Evolutionary conservation across 1,140 invertebrate genomes (phyloP).

Genomic region (Rhopalosiphum maidis): DNA sequence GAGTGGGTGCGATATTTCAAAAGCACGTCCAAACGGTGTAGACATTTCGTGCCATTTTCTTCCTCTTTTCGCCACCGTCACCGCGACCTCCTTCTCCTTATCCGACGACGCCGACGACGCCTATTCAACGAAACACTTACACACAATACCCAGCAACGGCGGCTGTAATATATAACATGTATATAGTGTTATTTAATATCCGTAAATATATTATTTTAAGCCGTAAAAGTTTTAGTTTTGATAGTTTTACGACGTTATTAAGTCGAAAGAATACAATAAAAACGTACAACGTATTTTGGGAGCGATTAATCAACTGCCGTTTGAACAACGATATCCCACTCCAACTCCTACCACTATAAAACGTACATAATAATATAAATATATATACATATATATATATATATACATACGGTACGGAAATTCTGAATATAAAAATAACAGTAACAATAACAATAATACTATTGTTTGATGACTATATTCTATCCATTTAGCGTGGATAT

Average conservation of each 20-base stretch:
- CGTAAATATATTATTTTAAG: constrained; percentile 47
- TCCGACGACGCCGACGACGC: not conserved
- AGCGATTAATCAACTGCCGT: constrained; percentile 2
- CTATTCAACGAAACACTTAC: constrained; percentile 22
- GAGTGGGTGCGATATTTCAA: constrained; percentile 43
- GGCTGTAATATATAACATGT: constrained; percentile 14
- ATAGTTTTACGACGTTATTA: constrained; percentile 51
- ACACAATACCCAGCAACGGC: not conserved
- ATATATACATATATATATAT: not conserved
- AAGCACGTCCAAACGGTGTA: constrained; percentile 46
- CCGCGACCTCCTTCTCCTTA: not conserved
- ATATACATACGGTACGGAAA: not conserved
- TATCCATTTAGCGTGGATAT: not conserved
- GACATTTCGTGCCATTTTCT: constrained; percentile 11
- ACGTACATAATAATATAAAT: not conserved
- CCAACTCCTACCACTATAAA: not conserved
- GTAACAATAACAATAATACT: constrained; percentile 2
- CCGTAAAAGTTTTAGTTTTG: constrained; percentile 48
- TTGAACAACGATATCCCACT: constrained; percentile 16
- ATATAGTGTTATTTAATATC: constrained; percentile 35
- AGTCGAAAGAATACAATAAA: constrained; percentile 40
- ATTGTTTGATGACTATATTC: constrained; percentile 16
- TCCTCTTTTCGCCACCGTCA: not conserved
- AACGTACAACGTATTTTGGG: constrained; percentile 11
- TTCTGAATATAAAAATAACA: constrained; percentile 19